Base-by-base conservation (phyloP, 2,888 invertebrate species). In the Slavum lentiscoides region DNA sequence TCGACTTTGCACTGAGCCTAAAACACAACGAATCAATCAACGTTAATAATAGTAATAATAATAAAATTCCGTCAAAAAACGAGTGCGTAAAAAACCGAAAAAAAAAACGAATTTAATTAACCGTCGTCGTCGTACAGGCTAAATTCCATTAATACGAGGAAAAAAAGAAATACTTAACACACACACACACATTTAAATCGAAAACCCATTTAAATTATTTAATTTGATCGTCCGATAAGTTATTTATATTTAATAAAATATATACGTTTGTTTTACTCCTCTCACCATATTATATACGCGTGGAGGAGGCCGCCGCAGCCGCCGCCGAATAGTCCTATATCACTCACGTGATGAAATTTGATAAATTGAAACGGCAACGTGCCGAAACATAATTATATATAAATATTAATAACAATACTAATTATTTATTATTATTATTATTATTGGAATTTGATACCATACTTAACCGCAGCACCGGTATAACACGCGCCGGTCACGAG, bases 41-140 rank as follows among this genome's bases (percentile, higher is more conserved):
- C n/a, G 39, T 66, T 66, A 66, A 66, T 39, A 39, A n/a, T 66
- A 66, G n/a, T 64, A 64, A 64, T 19, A 37, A 64, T 64, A 37
- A 64, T 19, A 64, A 37, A 37, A 19, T 17, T 30, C 17, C 4
- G 30, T 9, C 30, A 37, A 64, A 37, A 30, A 30, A 37, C 19
- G 13, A 59, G 13, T 11, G n/a, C 30, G 39, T 13, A 0, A 66
- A 66, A 66, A 66, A n/a, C 39, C 30, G 30, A 30, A 62, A 64
- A 64, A 66, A 43, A 30, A 30, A 30, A 30, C 4, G n/a, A 6
- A 11, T 1, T n/a, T 66, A 62, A 66, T 66, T 39, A 66, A 43
- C n/a, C 39, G 6, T 37, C 9, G 30, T 64, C 30, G 30, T 30
- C 30, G 30, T 30, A 30, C 30, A 30, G 30, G 19, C 64, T 37